Evolutionary conservation across 2,888 invertebrate species (phyloP).

Genomic region (Pyrochroa serraticornis): DNA sequence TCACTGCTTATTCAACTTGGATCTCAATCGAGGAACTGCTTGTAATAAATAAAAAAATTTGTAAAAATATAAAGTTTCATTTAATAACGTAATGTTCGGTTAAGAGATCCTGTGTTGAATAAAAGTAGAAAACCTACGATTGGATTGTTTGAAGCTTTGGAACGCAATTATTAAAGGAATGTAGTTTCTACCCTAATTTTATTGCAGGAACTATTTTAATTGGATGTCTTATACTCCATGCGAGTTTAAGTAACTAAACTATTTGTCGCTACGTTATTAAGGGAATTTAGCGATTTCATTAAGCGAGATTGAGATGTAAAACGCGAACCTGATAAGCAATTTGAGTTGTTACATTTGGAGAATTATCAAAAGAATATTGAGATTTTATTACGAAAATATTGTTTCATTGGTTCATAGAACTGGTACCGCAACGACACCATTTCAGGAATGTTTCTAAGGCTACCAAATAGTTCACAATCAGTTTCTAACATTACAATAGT

Average conservation of each 20-base stretch:
- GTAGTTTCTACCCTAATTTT: conserved; percentile 17
- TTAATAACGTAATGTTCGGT: too few species aligned
- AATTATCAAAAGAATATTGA: conserved; percentile 66
- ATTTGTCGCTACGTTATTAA: conserved; percentile 19
- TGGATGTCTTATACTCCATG: conserved; percentile 15
- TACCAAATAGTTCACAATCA: conserved; percentile 73
- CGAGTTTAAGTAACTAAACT: conserved; percentile 17
- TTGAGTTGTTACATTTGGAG: not conserved
- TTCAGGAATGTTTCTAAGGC: conserved; percentile 77
- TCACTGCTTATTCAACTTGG: too few species aligned
- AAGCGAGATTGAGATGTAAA: conserved; percentile 23
- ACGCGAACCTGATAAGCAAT: conserved; percentile 5
- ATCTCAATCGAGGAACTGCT: too few species aligned
- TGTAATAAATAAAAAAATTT: too few species aligned
- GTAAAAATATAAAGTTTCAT: too few species aligned
- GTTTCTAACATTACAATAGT: conserved; percentile 79
- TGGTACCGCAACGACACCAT: conserved; percentile 76
- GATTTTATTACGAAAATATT: conserved; percentile 71
- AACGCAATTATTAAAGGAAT: conserved; percentile 18
- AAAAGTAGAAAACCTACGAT: too few species aligned
- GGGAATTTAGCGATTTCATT: conserved; percentile 12
- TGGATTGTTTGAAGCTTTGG: conserved; percentile 17
- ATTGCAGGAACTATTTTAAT: conserved; percentile 28
- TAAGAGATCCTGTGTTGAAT: too few species aligned
- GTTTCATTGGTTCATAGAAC: conserved; percentile 84